Evolutionary conservation across 2,888 invertebrate genomes (phyloP), one percentile per base, ranked within the genome.

Genomic region (Gryllus longicercus): DNA sequence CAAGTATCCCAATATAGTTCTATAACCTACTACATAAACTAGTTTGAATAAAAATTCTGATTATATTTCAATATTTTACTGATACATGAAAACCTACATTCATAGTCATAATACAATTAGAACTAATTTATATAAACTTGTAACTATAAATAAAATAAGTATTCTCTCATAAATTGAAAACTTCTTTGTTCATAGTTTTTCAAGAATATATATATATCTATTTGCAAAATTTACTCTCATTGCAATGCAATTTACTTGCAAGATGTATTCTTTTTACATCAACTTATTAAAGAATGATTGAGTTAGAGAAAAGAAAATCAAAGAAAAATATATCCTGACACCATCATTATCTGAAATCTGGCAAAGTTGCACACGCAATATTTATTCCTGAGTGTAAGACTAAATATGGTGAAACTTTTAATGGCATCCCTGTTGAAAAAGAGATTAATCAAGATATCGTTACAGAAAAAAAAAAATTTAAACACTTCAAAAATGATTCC

Each of bases 291-390:
- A 63, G 63, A n/a, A 63, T 5, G n/a, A 18, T n/a, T 5, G n/a
- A 63, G n/a, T 63, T 63, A n/a, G 63, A 63, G n/a, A 63, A 63
- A 63, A 63, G 63, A 63, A 63, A 63, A 63, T 63, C n/a, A 63
- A 63, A 18, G 63, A 63, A 63, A n/a, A 63, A 63, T 63, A 63
- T 14, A 63, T 63, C 63, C n/a, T 18, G 14, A 18, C 63, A 18
- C n/a, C 63, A 16, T 63, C 11, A 63, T n/a, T 63, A 38, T 38
- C 38, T 38, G 38, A 38, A 38, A 38, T 38, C 38, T 38, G 38
- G 38, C 63, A 63, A 18, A 14, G n/a, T 63, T 63, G 63, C 63
- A 63, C 63, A 63, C 63, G n/a, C 16, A 63, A 18, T 18, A 63
- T 63, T 63, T 18, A 14, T 63, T 63, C 63, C 63, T 63, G 63